A percentile compares a stretch with the other conserved stretches of the same genome.
Evolutionary conservation across 2,888 invertebrate species (phyloP).

Genomic region (Rugalucina vietnamica): DNA sequence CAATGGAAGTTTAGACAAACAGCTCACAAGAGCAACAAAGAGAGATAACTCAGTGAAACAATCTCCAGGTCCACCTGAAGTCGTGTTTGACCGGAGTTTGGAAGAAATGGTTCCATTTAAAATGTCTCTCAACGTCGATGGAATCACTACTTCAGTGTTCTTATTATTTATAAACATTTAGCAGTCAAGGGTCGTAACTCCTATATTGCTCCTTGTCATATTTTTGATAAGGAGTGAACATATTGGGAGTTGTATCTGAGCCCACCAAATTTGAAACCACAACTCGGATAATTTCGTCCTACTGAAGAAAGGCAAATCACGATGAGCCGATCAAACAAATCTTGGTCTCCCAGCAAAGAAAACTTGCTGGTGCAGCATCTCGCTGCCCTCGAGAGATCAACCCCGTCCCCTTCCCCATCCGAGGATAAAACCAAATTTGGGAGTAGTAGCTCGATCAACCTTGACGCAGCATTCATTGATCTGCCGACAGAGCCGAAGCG

Average conservation of each 20-base stretch:
- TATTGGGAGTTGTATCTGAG: conserved; percentile 45
- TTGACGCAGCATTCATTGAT: conserved; percentile 56
- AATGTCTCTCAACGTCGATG: conserved; percentile 20
- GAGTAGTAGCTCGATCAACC: conserved; percentile 58
- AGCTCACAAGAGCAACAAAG: not conserved
- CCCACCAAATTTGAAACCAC: conserved; percentile 8
- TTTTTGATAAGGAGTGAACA: conserved; percentile 62
- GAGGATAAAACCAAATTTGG: conserved; percentile 52
- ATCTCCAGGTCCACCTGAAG: not conserved
- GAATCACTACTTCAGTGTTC: conserved; percentile 41
- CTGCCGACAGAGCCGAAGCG: conserved; percentile 75
- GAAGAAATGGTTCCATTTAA: not conserved
- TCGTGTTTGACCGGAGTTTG: not conserved
- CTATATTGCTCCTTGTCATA: conserved; percentile 61
- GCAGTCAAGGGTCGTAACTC: conserved; percentile 56
- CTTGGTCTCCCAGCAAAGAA: conserved; percentile 58
- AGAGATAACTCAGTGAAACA: not conserved
- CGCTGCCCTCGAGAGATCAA: conserved; percentile 50
- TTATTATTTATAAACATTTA: too few species aligned
- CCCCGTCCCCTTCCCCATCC: conserved; percentile 24
- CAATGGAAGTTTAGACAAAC: conserved; percentile 1
- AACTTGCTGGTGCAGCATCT: conserved; percentile 55
- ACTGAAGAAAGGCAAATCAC: not conserved
- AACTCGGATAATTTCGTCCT: conserved; percentile 15
- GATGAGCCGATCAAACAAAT: conserved; percentile 54